phyloP scores from a whole-genome alignment of 2,888 invertebrate species.

The Oligia fasciuncula region DNA sequence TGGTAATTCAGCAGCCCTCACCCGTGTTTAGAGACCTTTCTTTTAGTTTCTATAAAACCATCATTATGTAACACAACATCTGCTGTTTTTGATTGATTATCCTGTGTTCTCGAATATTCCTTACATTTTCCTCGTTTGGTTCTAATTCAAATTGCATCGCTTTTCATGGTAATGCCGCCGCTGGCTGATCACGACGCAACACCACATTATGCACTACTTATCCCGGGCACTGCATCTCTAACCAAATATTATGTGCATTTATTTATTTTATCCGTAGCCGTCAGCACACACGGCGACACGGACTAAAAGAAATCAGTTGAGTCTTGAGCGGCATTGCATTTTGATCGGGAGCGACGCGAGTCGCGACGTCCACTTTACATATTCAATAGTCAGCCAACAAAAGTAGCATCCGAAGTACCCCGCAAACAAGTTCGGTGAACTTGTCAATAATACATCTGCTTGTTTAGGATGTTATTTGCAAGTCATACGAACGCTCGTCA shows the following conservation, averaged over 20 bases:
- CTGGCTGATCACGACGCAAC: conserved; percentile 73
- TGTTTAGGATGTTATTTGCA: conserved; percentile 83
- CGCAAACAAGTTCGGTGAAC: conserved; percentile 78
- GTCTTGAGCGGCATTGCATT: conserved; percentile 69
- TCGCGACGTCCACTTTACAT: conserved; percentile 74
- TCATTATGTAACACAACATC: conserved; percentile 51
- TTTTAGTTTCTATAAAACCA: conserved; percentile 70
- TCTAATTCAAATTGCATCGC: conserved; percentile 79
- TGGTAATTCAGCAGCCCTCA: conserved; percentile 75
- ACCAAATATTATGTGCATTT: conserved; percentile 88
- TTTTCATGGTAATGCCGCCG: conserved; percentile 82
- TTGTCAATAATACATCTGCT: conserved; percentile 83
- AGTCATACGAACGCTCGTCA: conserved; percentile 73
- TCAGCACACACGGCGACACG: conserved; percentile 71
- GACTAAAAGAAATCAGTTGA: conserved; percentile 71
- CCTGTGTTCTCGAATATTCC: conserved; percentile 63
- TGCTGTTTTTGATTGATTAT: conserved; percentile 73
- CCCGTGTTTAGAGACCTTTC: conserved; percentile 74
- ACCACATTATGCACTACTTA: conserved; percentile 75
- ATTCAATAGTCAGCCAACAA: conserved; percentile 74
- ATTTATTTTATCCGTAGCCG: conserved; percentile 80
- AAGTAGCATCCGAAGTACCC: conserved; percentile 68
- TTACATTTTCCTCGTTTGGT: conserved; percentile 66
- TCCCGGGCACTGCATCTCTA: conserved; percentile 77
- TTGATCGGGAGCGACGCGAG: conserved; percentile 71